These are phyloP conservation scores for Pristionchus exspectatus DNA, from an alignment of 2,888 invertebrate genomes.

Conservation along the genomic window DNA sequence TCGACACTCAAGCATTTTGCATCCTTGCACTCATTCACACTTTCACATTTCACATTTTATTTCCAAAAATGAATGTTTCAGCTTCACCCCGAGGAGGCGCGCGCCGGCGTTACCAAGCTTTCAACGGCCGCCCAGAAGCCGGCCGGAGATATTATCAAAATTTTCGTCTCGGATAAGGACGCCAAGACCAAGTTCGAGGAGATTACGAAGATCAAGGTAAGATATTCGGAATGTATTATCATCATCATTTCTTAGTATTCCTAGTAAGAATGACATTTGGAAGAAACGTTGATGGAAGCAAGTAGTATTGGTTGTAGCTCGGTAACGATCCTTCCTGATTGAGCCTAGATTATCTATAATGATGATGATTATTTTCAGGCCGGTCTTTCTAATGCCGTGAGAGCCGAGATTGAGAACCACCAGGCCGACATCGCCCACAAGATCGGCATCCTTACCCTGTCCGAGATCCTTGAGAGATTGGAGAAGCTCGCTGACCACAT, in stretches of 20 bases:
- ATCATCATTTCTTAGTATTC: no score
- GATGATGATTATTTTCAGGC: neutral
- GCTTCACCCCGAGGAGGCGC: conserved; percentile 25
- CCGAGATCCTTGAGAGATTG: conserved; percentile 16
- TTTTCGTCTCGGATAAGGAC: conserved; percentile 36
- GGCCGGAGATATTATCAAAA: conserved; percentile 25
- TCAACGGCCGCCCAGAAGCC: conserved; percentile 20
- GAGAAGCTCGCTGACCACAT: conserved; percentile 37
- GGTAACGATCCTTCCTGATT: no score
- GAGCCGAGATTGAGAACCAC: conserved; percentile 36
- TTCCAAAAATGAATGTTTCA: neutral
- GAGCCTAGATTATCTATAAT: no score
- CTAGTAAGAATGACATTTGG: no score
- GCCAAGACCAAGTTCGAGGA: neutral
- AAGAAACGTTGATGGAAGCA: no score
- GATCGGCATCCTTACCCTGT: conserved; percentile 23
- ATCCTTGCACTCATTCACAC: no score
- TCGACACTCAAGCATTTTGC: no score
- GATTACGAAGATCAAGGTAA: neutral
- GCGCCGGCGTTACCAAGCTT: conserved; percentile 36
- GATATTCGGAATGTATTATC: neutral
- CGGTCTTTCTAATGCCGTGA: conserved; percentile 2
- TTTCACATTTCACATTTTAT: no score
- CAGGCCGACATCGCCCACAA: conserved; percentile 22
- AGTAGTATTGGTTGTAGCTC: no score